phyloP scores from a whole-genome alignment of 2,113 vertebrate species.

The Benitochromis conjunctus region DNA sequence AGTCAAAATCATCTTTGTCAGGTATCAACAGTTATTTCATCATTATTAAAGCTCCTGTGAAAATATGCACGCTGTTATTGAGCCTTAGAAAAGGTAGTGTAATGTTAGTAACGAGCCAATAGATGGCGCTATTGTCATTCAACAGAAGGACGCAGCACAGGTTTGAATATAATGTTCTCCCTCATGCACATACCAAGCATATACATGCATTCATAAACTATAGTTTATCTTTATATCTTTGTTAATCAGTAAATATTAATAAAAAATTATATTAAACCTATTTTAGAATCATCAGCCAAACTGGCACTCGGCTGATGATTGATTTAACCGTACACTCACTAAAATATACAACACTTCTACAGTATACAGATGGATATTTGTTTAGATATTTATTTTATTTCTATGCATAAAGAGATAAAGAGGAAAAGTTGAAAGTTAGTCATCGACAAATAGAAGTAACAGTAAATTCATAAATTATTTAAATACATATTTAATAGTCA shows the following conservation, averaged over 20 bases:
- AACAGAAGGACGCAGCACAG: not conserved
- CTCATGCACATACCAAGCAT: not conserved
- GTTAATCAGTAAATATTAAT: not conserved
- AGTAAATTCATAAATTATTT: not conserved
- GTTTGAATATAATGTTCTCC: not conserved
- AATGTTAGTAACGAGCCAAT: constrained; percentile 10
- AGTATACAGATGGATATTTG: not conserved
- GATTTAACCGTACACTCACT: not conserved
- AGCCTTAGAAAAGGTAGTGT: not conserved
- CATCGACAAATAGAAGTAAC: not conserved
- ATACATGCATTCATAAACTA: not conserved
- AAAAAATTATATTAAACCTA: not conserved
- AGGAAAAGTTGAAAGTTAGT: not conserved
- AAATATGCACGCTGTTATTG: not conserved
- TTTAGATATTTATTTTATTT: not conserved
- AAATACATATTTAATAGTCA: not conserved
- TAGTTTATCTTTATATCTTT: not conserved
- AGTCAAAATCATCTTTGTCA: constrained; percentile 93
- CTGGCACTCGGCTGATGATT: not conserved
- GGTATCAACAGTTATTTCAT: constrained; percentile 65
- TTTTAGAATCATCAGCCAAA: not conserved
- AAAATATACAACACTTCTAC: not conserved
- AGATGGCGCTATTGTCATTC: constrained; percentile 52
- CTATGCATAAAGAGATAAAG: not conserved
- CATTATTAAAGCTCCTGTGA: not conserved